Evolutionary conservation across 2,888 invertebrate species (phyloP).

Genomic region (Spodoptera littoralis): DNA sequence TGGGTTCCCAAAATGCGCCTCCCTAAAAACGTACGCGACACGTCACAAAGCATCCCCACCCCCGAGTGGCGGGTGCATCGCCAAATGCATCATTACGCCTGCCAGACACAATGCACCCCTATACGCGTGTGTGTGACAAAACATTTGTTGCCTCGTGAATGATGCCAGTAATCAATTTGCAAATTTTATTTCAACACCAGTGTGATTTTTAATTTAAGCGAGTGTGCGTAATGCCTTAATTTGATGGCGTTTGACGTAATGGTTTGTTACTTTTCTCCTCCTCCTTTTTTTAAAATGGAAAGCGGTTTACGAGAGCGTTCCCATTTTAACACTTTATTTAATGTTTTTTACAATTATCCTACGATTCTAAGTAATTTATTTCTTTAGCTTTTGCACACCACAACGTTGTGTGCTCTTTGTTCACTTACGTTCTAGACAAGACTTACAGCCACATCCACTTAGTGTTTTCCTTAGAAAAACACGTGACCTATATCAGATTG

Average conservation of each 20-base stretch:
- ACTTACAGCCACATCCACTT: conserved; percentile 40
- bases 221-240: conserved; percentile 39
- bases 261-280: conserved; percentile 2
- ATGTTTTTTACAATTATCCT: not conserved
- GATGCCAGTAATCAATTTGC: conserved; percentile 55
- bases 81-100: conserved; percentile 76
- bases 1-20: conserved; percentile 38
- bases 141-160: conserved; percentile 54
- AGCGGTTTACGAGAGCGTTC: not conserved
- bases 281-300: not conserved
- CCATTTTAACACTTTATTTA: no score
- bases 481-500: conserved; percentile 46
- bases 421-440: conserved; percentile 40
- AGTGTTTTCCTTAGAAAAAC: conserved; percentile 40
- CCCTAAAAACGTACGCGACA: conserved; percentile 57
- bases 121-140: conserved; percentile 58
- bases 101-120: conserved; percentile 66
- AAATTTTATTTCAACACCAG: conserved; percentile 55
- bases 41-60: conserved; percentile 55
- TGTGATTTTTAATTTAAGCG: conserved; percentile 30
- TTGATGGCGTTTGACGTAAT: conserved; percentile 24
- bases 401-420: conserved; percentile 37
- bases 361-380: conserved; percentile 4
- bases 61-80: conserved; percentile 66
- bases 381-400: conserved; percentile 7